Conservation (phyloP, 2,888 invertebrate species). For the Yponomeuta plumbellus region DNA sequence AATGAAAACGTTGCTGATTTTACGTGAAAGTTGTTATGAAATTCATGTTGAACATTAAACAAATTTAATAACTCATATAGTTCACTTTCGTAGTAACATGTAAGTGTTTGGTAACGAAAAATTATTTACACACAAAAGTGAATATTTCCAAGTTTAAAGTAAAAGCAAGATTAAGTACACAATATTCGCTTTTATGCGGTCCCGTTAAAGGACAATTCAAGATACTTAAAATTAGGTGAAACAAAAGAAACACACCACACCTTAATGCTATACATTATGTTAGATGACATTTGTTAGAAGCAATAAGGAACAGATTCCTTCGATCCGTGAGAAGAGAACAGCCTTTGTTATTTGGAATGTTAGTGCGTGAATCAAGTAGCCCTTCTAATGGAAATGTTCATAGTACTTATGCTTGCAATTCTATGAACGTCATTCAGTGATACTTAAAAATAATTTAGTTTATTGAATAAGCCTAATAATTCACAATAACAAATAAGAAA, state of each 20-base stretch:
- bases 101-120: not conserved
- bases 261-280: slow-evolving; percentile 57
- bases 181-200: slow-evolving; percentile 12
- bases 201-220: slow-evolving; percentile 1
- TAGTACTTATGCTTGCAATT: not conserved
- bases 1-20: slow-evolving; percentile 6
- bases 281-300: slow-evolving; percentile 10
- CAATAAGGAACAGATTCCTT: not conserved
- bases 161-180: not conserved
- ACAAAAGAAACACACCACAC: slow-evolving; percentile 64
- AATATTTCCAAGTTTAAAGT: not conserved
- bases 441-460: not conserved
- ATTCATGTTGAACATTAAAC: not conserved
- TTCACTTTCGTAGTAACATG: slow-evolving; percentile 8
- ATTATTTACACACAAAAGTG: not conserved
- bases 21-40: not conserved
- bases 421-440: not conserved
- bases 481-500: not conserved
- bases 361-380: slow-evolving; percentile 14
- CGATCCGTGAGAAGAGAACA: slow-evolving; percentile 10
- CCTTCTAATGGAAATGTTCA: slow-evolving; percentile 17
- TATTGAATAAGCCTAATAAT: not conserved
- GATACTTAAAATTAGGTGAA: slow-evolving; percentile 21
- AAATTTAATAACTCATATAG: not conserved
- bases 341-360: slow-evolving; percentile 15